Evolutionary conservation across 1,140 invertebrate species (phyloP).

Genomic region (Hyphantria cunea): DNA sequence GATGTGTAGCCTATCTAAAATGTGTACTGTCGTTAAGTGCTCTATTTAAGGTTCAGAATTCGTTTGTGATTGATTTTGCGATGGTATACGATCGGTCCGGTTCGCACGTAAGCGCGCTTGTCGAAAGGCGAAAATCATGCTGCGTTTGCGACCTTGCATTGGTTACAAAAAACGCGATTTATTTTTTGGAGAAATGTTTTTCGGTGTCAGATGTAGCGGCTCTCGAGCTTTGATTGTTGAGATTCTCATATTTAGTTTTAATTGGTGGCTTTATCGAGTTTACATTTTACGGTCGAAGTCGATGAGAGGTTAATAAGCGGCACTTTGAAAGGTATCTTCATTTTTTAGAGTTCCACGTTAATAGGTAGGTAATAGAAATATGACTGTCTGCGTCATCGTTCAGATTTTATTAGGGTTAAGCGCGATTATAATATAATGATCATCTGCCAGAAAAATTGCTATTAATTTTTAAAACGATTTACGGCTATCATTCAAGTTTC

Average conservation of each 20-base stretch:
- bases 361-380: slow-evolving; percentile 47
- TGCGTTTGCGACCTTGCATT: slow-evolving; percentile 69
- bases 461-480: slow-evolving; percentile 22
- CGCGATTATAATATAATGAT: slow-evolving; percentile 21
- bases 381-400: slow-evolving; percentile 40
- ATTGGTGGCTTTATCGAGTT: slow-evolving; percentile 82
- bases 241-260: slow-evolving; percentile 82
- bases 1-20: slow-evolving; percentile 37
- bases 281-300: slow-evolving; percentile 81
- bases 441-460: slow-evolving; percentile 5
- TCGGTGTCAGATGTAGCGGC: slow-evolving; percentile 79
- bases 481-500: slow-evolving; percentile 3
- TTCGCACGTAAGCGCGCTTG: slow-evolving; percentile 46
- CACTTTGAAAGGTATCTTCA: slow-evolving; percentile 77
- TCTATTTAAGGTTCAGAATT: slow-evolving; percentile 57
- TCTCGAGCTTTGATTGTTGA: slow-evolving; percentile 78
- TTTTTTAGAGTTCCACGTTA: slow-evolving; percentile 73
- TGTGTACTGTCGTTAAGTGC: slow-evolving; percentile 31
- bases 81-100: slow-evolving; percentile 27
- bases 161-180: slow-evolving; percentile 72
- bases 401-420: slow-evolving; percentile 49
- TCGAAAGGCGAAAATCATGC: slow-evolving; percentile 76
- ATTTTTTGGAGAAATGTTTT: slow-evolving; percentile 73
- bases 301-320: slow-evolving; percentile 82
- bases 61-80: slow-evolving; percentile 31